These are phyloP conservation scores for Alca torda DNA, from an alignment of 2,797 vertebrate species.

Conservation along the genomic window DNA sequence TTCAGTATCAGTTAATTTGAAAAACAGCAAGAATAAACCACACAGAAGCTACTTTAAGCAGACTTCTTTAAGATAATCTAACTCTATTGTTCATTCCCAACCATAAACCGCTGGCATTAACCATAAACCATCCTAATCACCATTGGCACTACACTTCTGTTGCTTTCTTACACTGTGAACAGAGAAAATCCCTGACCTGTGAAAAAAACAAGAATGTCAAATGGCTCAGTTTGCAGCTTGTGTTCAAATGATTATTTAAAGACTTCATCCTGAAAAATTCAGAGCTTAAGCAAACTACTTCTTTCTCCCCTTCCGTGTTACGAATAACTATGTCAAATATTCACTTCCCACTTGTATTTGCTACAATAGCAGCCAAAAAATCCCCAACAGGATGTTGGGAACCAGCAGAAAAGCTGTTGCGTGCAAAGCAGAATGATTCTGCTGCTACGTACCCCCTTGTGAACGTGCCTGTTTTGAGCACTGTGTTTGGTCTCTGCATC, in stretches of 20 bases:
- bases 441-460: neutral
- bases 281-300: constrained; percentile 27
- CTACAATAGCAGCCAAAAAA: neutral
- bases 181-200: constrained; percentile 37
- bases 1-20: constrained; percentile 22
- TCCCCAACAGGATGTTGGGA: neutral
- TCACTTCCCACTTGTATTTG: neutral
- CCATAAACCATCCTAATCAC: constrained; percentile 40
- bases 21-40: neutral
- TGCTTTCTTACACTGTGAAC: neutral
- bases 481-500: neutral
- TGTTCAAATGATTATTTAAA: constrained; percentile 57
- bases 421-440: neutral
- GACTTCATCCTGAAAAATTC: constrained; percentile 34
- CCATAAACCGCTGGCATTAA: neutral
- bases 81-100: neutral
- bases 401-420: neutral
- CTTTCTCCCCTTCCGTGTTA: neutral
- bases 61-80: neutral
- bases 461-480: neutral
- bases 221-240: constrained; percentile 10
- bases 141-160: neutral
- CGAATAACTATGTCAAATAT: neutral
- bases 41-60: neutral
- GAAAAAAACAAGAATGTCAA: constrained; percentile 23